These are phyloP conservation scores for Zaprionus taronus DNA, from an alignment of 1,140 invertebrate species.

Conservation along the genomic window DNA sequence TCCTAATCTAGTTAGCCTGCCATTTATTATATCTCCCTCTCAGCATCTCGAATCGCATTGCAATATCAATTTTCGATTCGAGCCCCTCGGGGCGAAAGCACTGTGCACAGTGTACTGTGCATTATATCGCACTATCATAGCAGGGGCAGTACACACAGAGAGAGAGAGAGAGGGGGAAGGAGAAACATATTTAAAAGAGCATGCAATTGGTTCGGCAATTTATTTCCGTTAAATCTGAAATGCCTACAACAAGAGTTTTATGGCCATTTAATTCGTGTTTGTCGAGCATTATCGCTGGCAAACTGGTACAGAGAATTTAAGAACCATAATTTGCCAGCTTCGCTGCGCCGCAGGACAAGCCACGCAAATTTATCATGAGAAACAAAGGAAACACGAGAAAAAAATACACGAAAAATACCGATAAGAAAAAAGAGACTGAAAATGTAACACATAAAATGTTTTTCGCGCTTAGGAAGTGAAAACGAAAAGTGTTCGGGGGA, in stretches of 20 bases:
- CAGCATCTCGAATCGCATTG: conserved; percentile 22
- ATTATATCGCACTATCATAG: no score
- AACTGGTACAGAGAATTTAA: conserved; percentile 63
- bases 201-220: conserved; percentile 65
- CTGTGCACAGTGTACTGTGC: conserved; percentile 35
- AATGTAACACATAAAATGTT: conserved; percentile 63
- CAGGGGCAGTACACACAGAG: background rate
- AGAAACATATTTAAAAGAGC: conserved; percentile 36
- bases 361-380: conserved; percentile 80
- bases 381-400: conserved; percentile 46
- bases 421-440: conserved; percentile 17
- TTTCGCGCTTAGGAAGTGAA: conserved; percentile 64
- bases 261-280: conserved; percentile 75
- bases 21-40: conserved; percentile 14
- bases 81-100: background rate
- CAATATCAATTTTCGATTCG: conserved; percentile 40
- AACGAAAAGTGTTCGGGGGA: conserved; percentile 62
- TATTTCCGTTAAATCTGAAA: conserved; percentile 70
- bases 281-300: conserved; percentile 68
- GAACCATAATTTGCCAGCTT: conserved; percentile 72
- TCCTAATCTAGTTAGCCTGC: conserved; percentile 18
- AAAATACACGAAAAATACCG: conserved; percentile 21
- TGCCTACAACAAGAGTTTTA: conserved; percentile 61
- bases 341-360: conserved; percentile 71
- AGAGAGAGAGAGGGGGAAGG: conserved; percentile 26